Evolutionary conservation across 2,797 vertebrate species (phyloP), one percentile per base, ranked within the genome.

Genomic region (Notolepis coatsorum): DNA sequence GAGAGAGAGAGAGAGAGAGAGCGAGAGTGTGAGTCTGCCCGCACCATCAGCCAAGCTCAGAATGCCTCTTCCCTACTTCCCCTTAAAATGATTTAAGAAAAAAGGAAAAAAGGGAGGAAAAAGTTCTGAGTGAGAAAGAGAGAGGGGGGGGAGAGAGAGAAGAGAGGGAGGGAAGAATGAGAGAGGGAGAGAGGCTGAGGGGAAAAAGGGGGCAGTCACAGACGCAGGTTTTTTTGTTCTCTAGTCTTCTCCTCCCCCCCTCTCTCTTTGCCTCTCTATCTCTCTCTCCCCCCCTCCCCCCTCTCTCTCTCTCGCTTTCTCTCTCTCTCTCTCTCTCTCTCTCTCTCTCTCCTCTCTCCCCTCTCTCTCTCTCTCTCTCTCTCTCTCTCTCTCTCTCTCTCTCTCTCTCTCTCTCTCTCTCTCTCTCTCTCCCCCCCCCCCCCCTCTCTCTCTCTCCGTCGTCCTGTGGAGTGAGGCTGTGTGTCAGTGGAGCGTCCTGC

Each of bases 191-290:
- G 73, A 85, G 83, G 81, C 66, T 5, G 45, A 60, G 84, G 85
- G 84, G 39, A 75, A 86, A 91, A 92, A 92, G 81, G 85, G 89
- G 92, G 89, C 88, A 87, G 90, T 93, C 90, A 82, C 92, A 90
- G 88, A 70, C 61, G 1, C 59, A 84, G 89, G 75, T 88, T 79
- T 89, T 90, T 79, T 87, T 88, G 25, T 39, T n/a, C 57, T 55
- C 61, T 58, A 31, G 57, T 70, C 72, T 59, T 51, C 67, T 73
- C 68, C 27, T 62, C 57, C 72, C 73, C 77, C 79, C 65, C 58
- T 65, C 24, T 41, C 33, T 21, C 30, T 25, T 17, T 15, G n/a
- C n/a, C n/a, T n/a, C n/a, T n/a, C n/a, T n/a, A n/a, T n/a, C n/a
- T n/a, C n/a, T n/a, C n/a, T n/a, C n/a, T n/a, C n/a, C n/a, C n/a